These are phyloP conservation scores for Andrena trimmerana DNA, from an alignment of 2,888 invertebrate species.

Conservation along the genomic window DNA sequence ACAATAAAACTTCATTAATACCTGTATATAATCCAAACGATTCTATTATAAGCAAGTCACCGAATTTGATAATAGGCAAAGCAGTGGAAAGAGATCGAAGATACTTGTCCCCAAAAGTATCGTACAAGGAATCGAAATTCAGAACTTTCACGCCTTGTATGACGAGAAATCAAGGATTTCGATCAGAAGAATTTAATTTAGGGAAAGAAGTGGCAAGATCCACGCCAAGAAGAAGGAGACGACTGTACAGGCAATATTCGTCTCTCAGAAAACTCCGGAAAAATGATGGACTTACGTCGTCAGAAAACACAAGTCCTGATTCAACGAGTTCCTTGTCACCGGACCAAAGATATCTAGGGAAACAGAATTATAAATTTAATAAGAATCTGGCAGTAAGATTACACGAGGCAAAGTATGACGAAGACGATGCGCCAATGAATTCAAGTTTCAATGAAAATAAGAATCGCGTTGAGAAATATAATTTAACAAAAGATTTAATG, in stretches of 20 bases:
- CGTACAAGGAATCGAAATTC: constrained; percentile 22
- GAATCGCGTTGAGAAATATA: neutral
- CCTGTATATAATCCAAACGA: constrained; percentile 26
- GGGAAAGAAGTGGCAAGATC: constrained; percentile 54
- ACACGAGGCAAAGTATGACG: constrained; percentile 72
- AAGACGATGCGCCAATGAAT: constrained; percentile 48
- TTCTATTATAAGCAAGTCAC: constrained; percentile 78
- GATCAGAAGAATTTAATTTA: constrained; percentile 29
- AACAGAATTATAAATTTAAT: constrained; percentile 25
- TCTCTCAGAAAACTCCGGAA: constrained; percentile 31
- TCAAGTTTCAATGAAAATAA: constrained; percentile 7
- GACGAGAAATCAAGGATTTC: constrained; percentile 23
- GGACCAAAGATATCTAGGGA: neutral
- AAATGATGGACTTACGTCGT: constrained; percentile 13
- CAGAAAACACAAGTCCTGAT: constrained; percentile 48
- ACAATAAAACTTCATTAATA: constrained; percentile 27
- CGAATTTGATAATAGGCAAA: constrained; percentile 71
- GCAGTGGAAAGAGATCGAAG: neutral
- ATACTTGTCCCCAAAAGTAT: constrained; percentile 38
- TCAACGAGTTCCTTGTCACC: constrained; percentile 48
- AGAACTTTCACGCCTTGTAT: constrained; percentile 41
- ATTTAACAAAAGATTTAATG: neutral
- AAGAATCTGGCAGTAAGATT: constrained; percentile 68
- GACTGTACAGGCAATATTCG: constrained; percentile 25
- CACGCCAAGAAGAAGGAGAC: constrained; percentile 65